phyloP scores from a whole-genome alignment of 2,113 vertebrate species.

The Columba janthina region DNA sequence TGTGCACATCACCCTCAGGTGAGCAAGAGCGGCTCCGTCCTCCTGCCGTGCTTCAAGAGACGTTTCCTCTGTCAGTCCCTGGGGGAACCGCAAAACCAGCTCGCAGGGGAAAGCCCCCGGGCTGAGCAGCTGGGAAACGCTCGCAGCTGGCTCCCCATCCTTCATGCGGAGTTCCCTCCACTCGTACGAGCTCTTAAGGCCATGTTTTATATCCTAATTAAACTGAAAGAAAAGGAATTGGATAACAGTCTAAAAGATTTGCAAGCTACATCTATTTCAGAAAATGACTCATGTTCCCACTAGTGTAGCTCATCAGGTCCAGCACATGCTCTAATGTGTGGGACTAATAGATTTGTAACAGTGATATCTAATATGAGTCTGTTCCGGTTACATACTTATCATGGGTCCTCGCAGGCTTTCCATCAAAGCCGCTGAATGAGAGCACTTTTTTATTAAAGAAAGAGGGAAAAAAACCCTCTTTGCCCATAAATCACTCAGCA shows the following conservation, averaged over 20 bases:
- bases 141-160: background rate
- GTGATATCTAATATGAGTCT: slow-evolving; percentile 49
- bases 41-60: background rate
- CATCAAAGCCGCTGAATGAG: slow-evolving; percentile 60
- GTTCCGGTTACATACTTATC: slow-evolving; percentile 68
- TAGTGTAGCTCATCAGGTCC: slow-evolving; percentile 58
- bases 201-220: slow-evolving; percentile 76
- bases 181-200: background rate
- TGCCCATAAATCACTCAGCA: slow-evolving; percentile 65
- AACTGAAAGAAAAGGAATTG: slow-evolving; percentile 71
- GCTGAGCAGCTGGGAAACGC: background rate
- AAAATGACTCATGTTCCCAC: slow-evolving; percentile 64
- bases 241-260: slow-evolving; percentile 63
- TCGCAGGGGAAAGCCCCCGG: background rate
- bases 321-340: slow-evolving; percentile 58
- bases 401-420: slow-evolving; percentile 58
- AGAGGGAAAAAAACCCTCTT: background rate
- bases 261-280: slow-evolving; percentile 67
- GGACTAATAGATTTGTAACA: slow-evolving; percentile 72
- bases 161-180: slow-evolving; percentile 6
- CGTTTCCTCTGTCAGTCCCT: background rate
- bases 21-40: background rate
- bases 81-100: background rate
- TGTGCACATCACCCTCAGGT: background rate
- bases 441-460: slow-evolving; percentile 65